phyloP scores from a whole-genome alignment of 2,888 invertebrate genomes.

The Noctua janthe region DNA sequence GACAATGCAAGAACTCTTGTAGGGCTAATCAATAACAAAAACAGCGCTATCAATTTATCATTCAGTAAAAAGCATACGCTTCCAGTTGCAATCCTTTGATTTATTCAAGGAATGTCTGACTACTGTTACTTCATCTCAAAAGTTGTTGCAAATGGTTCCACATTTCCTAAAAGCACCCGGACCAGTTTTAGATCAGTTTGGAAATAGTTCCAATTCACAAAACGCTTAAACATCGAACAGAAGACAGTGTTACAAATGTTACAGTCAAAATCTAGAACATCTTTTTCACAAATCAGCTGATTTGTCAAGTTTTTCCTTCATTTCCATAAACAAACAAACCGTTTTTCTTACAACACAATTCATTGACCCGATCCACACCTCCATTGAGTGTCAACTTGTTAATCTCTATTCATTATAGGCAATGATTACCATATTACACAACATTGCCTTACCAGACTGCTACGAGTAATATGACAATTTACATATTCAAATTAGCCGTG shows the following conservation, averaged over 20 bases:
- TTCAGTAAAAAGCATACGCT: neutral
- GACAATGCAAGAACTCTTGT: neutral
- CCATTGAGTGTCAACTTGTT: slow-evolving; percentile 50
- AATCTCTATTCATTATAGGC: slow-evolving; percentile 54
- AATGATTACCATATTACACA: slow-evolving; percentile 65
- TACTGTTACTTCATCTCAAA: slow-evolving; percentile 3
- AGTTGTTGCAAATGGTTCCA: slow-evolving; percentile 14
- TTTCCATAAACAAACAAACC: slow-evolving; percentile 48
- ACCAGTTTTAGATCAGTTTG: neutral
- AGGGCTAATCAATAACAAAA: neutral
- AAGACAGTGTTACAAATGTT: neutral
- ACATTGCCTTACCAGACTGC: slow-evolving; percentile 53
- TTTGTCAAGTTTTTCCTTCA: neutral
- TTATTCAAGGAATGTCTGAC: slow-evolving; percentile 4
- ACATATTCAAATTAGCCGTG: slow-evolving; percentile 71
- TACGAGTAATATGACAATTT: slow-evolving; percentile 66
- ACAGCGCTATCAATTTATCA: neutral
- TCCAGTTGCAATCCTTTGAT: neutral
- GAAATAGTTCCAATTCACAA: neutral
- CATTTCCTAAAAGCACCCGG: slow-evolving; percentile 17
- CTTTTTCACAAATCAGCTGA: neutral
- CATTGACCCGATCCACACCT: slow-evolving; percentile 61
- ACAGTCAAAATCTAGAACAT: neutral
- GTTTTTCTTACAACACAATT: slow-evolving; percentile 40
- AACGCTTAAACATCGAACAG: too few species aligned